A percentile compares a stretch with the other conserved stretches of the same genome.
Conservation (phyloP, 2,113 vertebrate species). For the Dolichallabes microphthalmus region DNA sequence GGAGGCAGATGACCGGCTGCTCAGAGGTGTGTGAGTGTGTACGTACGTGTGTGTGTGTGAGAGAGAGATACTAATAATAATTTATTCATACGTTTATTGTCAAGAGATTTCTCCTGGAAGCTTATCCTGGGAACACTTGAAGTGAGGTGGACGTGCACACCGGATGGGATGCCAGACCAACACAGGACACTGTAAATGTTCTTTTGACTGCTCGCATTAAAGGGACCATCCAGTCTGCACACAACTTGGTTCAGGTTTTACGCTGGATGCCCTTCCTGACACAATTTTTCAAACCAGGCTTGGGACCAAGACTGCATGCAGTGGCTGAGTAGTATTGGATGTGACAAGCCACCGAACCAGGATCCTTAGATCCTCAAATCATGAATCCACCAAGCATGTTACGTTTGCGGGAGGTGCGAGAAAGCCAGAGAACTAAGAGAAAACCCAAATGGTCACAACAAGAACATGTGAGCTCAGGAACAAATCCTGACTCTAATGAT, state of each 20-base stretch:
- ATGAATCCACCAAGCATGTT: neutral
- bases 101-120: neutral
- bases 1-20: constrained; percentile 80
- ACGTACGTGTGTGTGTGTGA: neutral
- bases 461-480: neutral
- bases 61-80: neutral
- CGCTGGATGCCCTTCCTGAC: too few relatives aligned
- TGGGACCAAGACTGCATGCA: too few relatives aligned
- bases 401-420: neutral
- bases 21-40: constrained; percentile 68
- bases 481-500: neutral
- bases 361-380: too few relatives aligned
- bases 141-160: neutral
- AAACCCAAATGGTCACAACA: neutral
- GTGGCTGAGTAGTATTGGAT: too few relatives aligned
- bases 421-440: neutral
- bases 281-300: too few relatives aligned
- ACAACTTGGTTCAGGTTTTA: too few relatives aligned
- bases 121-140: neutral
- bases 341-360: too few relatives aligned
- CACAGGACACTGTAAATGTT: neutral
- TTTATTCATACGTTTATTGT: neutral
- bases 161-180: neutral
- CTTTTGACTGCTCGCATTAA: too few relatives aligned
- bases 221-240: too few relatives aligned